Evolutionary conservation across 2,888 invertebrate genomes (phyloP).

Genomic region (Hyposoter dolosus): DNA sequence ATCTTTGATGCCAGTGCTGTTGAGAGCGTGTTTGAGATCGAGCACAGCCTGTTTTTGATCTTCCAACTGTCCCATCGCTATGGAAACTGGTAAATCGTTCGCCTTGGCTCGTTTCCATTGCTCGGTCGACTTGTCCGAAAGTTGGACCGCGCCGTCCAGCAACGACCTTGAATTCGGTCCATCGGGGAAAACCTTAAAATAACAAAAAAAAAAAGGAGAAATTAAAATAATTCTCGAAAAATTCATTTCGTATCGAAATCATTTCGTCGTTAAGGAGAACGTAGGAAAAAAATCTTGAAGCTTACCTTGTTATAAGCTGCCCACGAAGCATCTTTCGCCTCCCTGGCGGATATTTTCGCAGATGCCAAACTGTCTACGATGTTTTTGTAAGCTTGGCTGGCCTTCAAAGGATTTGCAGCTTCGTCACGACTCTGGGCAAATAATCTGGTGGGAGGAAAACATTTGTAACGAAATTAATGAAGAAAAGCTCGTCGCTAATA

Average conservation of each 20-base stretch:
- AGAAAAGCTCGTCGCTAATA: neutral
- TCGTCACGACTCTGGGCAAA: constrained; percentile 88
- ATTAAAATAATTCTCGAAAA: constrained; percentile 12
- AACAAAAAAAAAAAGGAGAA: constrained; percentile 1
- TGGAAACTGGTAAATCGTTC: constrained; percentile 83
- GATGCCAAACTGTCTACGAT: constrained; percentile 90
- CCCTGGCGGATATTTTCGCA: constrained; percentile 88
- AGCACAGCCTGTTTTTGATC: constrained; percentile 78
- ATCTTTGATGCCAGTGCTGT: constrained; percentile 81
- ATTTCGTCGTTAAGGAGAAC: neutral
- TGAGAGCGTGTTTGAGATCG: constrained; percentile 80
- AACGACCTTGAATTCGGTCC: constrained; percentile 78
- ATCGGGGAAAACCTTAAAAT: constrained; percentile 77
- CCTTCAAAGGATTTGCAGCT: constrained; percentile 88
- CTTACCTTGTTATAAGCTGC: constrained; percentile 84
- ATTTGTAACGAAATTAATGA: neutral
- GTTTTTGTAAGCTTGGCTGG: constrained; percentile 89
- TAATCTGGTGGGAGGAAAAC: constrained; percentile 83
- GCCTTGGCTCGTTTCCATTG: constrained; percentile 80
- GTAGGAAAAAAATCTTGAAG: neutral
- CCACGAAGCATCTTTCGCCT: constrained; percentile 86
- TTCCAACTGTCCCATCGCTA: constrained; percentile 83
- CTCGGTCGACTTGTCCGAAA: constrained; percentile 77
- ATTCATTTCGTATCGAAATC: constrained; percentile 10
- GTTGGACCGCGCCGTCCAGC: constrained; percentile 79